A percentile compares a stretch with the other conserved stretches of the same genome.
phyloP scores from a whole-genome alignment of 2,797 vertebrate genomes.

The Esox masquinongy region DNA sequence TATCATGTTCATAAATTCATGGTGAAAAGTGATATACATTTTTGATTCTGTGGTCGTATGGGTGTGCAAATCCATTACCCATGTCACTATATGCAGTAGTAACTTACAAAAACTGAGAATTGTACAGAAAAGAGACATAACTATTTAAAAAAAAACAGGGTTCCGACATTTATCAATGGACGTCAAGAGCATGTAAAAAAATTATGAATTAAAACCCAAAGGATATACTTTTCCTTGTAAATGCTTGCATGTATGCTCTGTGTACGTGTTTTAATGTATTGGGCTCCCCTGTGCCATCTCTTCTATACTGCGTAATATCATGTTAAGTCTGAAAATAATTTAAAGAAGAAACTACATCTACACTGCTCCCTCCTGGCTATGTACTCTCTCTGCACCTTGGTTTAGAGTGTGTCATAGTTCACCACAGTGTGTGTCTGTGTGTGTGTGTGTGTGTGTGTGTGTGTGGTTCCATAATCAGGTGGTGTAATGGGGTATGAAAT shows the following conservation, averaged over 20 bases:
- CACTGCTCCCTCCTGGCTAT: conserved; percentile 72
- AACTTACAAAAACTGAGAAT: not conserved
- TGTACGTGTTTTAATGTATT: conserved; percentile 50
- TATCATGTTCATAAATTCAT: conserved; percentile 31
- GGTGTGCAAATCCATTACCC: conserved; percentile 36
- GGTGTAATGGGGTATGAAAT: conserved; percentile 44
- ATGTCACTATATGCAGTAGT: not conserved
- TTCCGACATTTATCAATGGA: conserved; percentile 16
- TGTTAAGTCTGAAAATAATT: conserved; percentile 30
- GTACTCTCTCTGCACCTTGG: conserved; percentile 57
- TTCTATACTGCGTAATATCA: conserved; percentile 35
- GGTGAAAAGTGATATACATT: conserved; percentile 36
- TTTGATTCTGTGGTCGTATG: conserved; percentile 39
- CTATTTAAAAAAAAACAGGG: conserved; percentile 11
- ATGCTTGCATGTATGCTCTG: conserved; percentile 48
- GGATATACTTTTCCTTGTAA: conserved; percentile 27
- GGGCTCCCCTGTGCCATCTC: conserved; percentile 27
- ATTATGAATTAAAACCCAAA: conserved; percentile 20
- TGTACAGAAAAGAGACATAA: conserved; percentile 29
- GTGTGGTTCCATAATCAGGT: conserved; percentile 31
- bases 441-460: conserved; percentile 14
- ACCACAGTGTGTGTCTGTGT: conserved; percentile 34
- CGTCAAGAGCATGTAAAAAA: conserved; percentile 11
- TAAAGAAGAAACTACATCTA: conserved; percentile 50
- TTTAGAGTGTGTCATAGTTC: conserved; percentile 25